Evolutionary conservation across 2,113 vertebrate species (phyloP).

Genomic region (Seriola dumerili): DNA sequence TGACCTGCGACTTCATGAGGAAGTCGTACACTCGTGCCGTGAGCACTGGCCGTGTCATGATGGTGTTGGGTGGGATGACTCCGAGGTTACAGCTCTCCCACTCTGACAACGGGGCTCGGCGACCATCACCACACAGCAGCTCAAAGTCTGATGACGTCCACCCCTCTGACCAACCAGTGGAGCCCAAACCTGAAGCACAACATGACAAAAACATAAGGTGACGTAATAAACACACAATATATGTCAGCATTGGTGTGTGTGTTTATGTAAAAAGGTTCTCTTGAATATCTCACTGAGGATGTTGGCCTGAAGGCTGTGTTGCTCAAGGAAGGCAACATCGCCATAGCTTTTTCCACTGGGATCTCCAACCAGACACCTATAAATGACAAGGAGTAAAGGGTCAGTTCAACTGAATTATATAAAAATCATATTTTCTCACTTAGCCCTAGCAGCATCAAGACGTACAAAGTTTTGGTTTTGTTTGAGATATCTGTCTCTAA

Average conservation of each 20-base stretch:
- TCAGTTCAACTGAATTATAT: background rate
- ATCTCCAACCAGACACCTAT: constrained; percentile 91
- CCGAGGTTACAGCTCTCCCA: constrained; percentile 91
- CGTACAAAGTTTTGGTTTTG: background rate
- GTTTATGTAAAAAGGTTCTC: background rate
- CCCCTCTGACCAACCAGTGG: constrained; percentile 87
- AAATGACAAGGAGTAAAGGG: background rate
- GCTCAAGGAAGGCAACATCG: constrained; percentile 92
- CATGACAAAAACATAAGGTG: background rate
- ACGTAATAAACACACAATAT: background rate
- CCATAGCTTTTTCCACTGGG: constrained; percentile 89
- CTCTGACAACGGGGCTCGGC: constrained; percentile 83
- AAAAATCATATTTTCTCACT: background rate
- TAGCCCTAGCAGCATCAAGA: background rate
- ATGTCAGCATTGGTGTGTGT: background rate
- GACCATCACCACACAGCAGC: constrained; percentile 87
- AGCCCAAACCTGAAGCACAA: constrained; percentile 81
- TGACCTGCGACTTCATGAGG: constrained; percentile 90
- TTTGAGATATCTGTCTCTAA: background rate
- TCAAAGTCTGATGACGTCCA: constrained; percentile 85
- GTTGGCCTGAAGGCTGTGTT: constrained; percentile 88
- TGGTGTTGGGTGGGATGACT: constrained; percentile 85
- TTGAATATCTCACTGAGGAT: constrained; percentile 85
- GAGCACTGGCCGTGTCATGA: constrained; percentile 91
- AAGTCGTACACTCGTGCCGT: constrained; percentile 88